Conservation (phyloP, 1,140 invertebrate species). For the Lepidurus couesii region DNA sequence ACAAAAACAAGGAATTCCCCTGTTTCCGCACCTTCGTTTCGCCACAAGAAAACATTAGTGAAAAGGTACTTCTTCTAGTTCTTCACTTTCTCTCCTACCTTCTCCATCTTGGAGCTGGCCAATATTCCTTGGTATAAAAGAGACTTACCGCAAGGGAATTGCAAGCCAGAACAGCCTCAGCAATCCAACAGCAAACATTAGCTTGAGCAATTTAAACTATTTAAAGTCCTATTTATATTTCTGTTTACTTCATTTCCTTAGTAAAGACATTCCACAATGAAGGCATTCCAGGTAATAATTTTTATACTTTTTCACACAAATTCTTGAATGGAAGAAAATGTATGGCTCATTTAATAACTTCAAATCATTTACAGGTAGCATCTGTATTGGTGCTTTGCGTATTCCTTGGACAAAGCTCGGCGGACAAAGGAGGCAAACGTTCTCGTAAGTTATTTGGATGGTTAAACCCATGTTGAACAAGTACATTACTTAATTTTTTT, state of each 20-base stretch:
- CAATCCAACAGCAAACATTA: not conserved
- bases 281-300: not conserved
- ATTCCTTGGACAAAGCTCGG: not conserved
- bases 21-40: not conserved
- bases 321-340: no score
- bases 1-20: not conserved
- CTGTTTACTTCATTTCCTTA: not conserved
- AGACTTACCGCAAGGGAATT: not conserved
- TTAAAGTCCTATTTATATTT: not conserved
- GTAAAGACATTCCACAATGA: not conserved
- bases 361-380: not conserved
- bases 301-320: not conserved
- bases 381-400: not conserved
- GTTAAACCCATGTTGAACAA: not conserved
- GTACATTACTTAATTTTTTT: not conserved
- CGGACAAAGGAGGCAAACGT: not conserved
- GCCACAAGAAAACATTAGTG: not conserved
- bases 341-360: no score
- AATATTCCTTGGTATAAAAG: not conserved
- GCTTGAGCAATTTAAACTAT: not conserved
- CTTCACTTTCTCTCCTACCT: slow-evolving; percentile 8
- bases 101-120: not conserved
- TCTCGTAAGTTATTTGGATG: slow-evolving; percentile 1
- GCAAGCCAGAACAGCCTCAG: not conserved
- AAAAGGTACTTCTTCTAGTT: not conserved